Conservation (phyloP, 2,888 invertebrate species). For the Pogonocherus hispidulus region DNA sequence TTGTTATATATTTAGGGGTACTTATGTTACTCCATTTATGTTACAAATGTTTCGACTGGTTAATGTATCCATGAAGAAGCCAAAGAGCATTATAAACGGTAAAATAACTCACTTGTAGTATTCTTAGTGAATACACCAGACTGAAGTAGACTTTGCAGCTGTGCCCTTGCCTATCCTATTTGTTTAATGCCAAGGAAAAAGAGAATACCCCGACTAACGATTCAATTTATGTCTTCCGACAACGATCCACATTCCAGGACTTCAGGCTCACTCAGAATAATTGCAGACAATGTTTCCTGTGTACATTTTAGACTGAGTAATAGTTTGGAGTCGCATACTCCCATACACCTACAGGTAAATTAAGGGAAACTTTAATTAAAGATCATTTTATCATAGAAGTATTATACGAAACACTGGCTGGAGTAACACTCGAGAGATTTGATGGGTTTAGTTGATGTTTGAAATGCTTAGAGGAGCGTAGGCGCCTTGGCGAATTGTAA, state of each 20-base stretch:
- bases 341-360: conserved; percentile 13
- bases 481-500: not conserved
- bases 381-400: conserved; percentile 14
- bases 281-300: conserved; percentile 24
- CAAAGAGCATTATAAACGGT: no score
- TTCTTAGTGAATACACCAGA: no score
- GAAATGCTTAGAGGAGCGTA: conserved; percentile 3
- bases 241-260: conserved; percentile 8
- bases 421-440: conserved; percentile 2
- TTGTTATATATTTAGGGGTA: not conserved
- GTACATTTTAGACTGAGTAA: conserved; percentile 7
- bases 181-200: not conserved
- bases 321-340: conserved; percentile 2
- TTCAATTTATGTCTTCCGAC: conserved; percentile 4
- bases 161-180: not conserved
- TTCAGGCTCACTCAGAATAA: conserved; percentile 5
- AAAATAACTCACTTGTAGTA: no score
- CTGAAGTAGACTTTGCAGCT: not conserved
- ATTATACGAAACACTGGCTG: conserved; percentile 2
- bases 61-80: no score
- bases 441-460: conserved; percentile 11
- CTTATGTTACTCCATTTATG: no score
- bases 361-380: conserved; percentile 26
- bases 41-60: no score
- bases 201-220: not conserved